Evolutionary conservation across 2,797 vertebrate genomes (phyloP).

Genomic region (Meda fulgida): DNA sequence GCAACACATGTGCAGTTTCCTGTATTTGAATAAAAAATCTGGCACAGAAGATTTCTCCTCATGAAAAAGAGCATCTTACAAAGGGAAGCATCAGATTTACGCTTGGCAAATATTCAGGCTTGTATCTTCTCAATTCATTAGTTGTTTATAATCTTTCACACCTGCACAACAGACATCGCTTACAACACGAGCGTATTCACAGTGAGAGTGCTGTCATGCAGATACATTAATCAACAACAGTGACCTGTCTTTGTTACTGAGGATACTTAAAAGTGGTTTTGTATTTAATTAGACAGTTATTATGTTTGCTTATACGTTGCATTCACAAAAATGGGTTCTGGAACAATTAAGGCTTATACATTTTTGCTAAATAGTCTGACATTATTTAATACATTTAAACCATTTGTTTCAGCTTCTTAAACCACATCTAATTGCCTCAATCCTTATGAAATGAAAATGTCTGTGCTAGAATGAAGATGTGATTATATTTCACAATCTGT

Average conservation of each 20-base stretch:
- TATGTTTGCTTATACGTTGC: background rate
- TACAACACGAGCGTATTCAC: background rate
- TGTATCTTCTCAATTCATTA: conserved; percentile 25
- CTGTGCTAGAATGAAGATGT: background rate
- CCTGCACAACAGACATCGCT: conserved; percentile 33
- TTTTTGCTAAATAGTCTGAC: conserved; percentile 13
- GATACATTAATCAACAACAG: conserved; percentile 2
- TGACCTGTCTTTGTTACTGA: conserved; percentile 5
- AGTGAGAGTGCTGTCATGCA: conserved; percentile 19
- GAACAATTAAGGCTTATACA: background rate
- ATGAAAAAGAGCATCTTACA: conserved; percentile 34
- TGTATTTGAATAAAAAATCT: conserved; percentile 50
- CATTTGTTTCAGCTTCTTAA: background rate
- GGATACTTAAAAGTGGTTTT: background rate
- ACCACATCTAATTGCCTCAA: background rate
- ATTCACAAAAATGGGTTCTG: background rate
- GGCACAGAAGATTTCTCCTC: conserved; percentile 32
- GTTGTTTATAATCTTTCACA: conserved; percentile 51
- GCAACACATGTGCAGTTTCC: conserved; percentile 33
- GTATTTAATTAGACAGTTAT: background rate
- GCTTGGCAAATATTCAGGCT: conserved; percentile 27
- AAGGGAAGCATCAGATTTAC: background rate
- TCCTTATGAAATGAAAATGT: background rate
- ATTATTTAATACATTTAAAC: background rate
- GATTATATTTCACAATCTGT: conserved; percentile 17